Evolutionary conservation across 2,113 vertebrate species (phyloP).

Genomic region (Tragelaphus imberbis): DNA sequence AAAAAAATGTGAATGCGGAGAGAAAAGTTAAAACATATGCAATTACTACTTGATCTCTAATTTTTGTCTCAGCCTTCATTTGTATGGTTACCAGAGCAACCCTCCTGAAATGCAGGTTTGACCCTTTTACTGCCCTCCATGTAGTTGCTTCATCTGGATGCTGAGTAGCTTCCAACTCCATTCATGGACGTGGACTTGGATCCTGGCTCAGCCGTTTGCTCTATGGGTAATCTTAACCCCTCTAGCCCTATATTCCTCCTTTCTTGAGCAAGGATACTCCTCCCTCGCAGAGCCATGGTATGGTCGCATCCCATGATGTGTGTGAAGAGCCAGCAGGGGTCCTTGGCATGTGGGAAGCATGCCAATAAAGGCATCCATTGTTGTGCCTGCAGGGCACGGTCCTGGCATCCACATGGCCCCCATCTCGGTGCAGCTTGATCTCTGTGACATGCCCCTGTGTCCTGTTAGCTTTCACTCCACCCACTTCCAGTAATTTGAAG

Average conservation of each 20-base stretch:
- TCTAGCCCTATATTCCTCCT: neutral
- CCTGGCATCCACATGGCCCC: fast-evolving
- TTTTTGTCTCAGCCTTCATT: neutral
- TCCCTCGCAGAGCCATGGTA: fast-evolving
- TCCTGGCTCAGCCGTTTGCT: neutral
- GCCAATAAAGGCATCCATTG: too few relatives aligned
- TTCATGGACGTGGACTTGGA: neutral
- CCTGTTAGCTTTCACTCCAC: neutral
- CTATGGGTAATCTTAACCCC: neutral
- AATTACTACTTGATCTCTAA: neutral
- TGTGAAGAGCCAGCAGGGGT: neutral
- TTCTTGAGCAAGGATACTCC: neutral
- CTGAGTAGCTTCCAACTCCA: neutral
- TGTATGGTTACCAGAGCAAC: neutral
- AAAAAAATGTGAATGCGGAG: neutral
- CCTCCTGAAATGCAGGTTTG: neutral
- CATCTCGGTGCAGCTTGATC: neutral
- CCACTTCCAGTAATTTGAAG: neutral
- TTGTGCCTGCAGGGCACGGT: fast-evolving
- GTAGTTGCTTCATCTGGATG: neutral
- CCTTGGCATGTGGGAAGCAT: fast-evolving
- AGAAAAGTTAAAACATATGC: neutral
- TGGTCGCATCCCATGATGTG: fast-evolving
- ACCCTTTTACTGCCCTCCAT: neutral
- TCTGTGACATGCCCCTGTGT: neutral